Conservation (phyloP, 1,140 invertebrate genomes). For the Lethocerus indicus region DNA sequence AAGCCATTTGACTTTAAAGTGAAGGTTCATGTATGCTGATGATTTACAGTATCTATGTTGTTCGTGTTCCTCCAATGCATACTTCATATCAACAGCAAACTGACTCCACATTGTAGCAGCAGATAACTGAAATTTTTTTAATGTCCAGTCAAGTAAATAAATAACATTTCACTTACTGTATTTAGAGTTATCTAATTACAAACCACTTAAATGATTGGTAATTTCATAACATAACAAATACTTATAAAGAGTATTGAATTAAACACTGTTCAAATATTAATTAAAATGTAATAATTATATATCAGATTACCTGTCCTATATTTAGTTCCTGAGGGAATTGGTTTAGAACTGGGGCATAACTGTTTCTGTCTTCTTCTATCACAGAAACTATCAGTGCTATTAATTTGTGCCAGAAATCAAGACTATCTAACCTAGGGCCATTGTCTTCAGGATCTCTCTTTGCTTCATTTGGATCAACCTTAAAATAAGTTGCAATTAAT, state of each 20-base stretch:
- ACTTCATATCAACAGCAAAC: conserved; percentile 96
- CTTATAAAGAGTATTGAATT: background rate
- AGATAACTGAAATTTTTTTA: conserved; percentile 55
- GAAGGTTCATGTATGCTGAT: conserved; percentile 98
- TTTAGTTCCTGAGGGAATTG: conserved; percentile 89
- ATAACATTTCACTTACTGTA: background rate
- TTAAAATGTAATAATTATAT: conserved; percentile 3
- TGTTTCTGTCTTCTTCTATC: conserved; percentile 96
- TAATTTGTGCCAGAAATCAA: conserved; percentile 98
- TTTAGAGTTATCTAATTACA: background rate
- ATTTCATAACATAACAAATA: background rate
- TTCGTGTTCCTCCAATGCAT: conserved; percentile 95
- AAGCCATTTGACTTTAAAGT: conserved; percentile 98
- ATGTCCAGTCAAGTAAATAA: background rate
- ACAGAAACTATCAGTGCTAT: conserved; percentile 96
- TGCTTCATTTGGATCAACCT: conserved; percentile 74
- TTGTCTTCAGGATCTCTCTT: conserved; percentile 77
- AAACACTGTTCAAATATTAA: background rate
- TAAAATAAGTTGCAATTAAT: no score
- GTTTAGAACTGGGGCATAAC: conserved; percentile 95
- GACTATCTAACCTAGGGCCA: conserved; percentile 73
- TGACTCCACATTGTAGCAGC: conserved; percentile 94
- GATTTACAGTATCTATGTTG: conserved; percentile 90
- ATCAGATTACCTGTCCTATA: conserved; percentile 72
- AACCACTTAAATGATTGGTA: background rate